Evolutionary conservation across 2,888 invertebrate genomes (phyloP), one percentile per base, ranked within the genome.

Genomic region (Andrena praecox): DNA sequence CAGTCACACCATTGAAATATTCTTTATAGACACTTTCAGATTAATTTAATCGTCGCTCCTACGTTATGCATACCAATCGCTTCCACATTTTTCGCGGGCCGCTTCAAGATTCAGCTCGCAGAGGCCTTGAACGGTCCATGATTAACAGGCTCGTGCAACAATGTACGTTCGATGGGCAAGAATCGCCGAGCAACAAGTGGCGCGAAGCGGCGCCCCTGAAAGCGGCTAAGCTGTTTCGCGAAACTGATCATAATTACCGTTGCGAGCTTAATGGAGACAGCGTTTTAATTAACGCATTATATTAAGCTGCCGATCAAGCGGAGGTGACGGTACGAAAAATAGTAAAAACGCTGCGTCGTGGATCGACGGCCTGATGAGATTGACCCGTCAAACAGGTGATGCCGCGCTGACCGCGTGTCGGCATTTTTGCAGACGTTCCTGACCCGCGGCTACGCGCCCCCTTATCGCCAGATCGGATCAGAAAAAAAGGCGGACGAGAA

Each of bases 301-400:
- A 72, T 77, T 77, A 83, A 82, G 68, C 66, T 52, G 82, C 50
- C 69, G 68, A 73, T 82, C 74, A 48, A 67, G 29, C 10, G 16
- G 27, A 82, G 62, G 80, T 68, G 82, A 78, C 78, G 72, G 16
- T 31, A 50, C 20, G 50, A 66, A 73, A 77, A 62, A 77, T 29
- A 42, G 35, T 56, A 66, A 73, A 77, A 62, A 77, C 24, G 50
- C 50, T 42, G 67, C n/a, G 35, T 31, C 48, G 60, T 24, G 48
- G 64, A 42, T 63, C 62, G 67, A 67, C 67, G 59, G 56, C n/a
- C 12, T 56, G 52, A 60, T 62, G 63, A 74, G 77, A 86, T 85
- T 85, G 83, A 86, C 85, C 80, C 85, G 85, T 86, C 85, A 86
- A 85, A 83, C 80, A 73, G 83, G 77, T 80, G 73, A 85, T 78